phyloP scores from a whole-genome alignment of 2,113 vertebrate genomes.

The Chrysochloris asiatica region DNA sequence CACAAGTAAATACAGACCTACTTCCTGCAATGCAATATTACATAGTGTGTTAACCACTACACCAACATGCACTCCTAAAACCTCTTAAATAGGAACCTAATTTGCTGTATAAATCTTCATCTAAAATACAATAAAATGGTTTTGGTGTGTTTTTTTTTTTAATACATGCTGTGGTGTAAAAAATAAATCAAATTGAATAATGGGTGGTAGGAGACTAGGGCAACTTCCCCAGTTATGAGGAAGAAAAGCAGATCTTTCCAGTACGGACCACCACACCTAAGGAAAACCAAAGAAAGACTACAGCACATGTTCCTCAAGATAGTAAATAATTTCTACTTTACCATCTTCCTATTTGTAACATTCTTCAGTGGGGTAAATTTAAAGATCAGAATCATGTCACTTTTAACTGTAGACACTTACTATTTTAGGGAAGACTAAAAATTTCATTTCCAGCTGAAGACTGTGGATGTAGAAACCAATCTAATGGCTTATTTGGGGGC shows the following conservation, averaged over 20 bases:
- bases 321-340: constrained; percentile 6
- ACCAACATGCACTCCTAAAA: not conserved
- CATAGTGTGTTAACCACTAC: not conserved
- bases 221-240: not conserved
- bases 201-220: not conserved
- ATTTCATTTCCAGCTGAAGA: constrained; percentile 49
- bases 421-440: constrained; percentile 16
- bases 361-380: constrained; percentile 1
- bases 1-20: not conserved
- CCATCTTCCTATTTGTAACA: constrained; percentile 9
- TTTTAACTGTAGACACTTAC: constrained; percentile 45
- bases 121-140: too few species aligned
- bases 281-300: constrained; percentile 16
- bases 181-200: too few species aligned
- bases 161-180: too few species aligned
- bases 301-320: not conserved
- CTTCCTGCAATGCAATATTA: not conserved
- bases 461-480: not conserved
- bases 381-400: constrained; percentile 41
- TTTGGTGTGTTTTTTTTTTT: too few species aligned
- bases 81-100: too few species aligned
- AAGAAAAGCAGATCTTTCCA: constrained; percentile 26
- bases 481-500: not conserved
- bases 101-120: too few species aligned
- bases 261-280: not conserved